phyloP scores from a whole-genome alignment of 2,113 vertebrate genomes.

The Hemicordylus capensis region DNA sequence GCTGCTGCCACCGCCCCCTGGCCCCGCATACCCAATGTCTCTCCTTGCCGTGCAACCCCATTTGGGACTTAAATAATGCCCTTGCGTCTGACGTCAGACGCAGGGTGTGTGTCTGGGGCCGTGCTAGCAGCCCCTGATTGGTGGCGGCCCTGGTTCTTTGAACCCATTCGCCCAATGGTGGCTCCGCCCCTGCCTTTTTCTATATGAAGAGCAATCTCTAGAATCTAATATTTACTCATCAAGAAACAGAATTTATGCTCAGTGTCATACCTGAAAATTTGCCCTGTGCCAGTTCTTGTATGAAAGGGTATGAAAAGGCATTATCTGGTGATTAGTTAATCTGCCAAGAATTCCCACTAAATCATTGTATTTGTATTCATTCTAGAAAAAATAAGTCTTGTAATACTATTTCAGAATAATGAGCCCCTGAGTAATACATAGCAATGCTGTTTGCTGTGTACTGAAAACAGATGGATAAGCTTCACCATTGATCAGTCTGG shows the following conservation, averaged over 20 bases:
- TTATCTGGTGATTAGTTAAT: conserved; percentile 2
- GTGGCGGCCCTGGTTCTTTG: no score
- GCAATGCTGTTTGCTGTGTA: not conserved
- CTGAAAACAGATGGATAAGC: not conserved
- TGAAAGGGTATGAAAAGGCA: not conserved
- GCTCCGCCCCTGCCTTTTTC: not conserved
- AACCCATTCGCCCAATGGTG: no score
- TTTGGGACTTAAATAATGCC: no score
- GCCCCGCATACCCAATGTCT: no score
- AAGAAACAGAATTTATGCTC: not conserved
- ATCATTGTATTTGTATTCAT: not conserved
- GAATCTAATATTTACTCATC: not conserved
- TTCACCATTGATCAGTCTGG: not conserved
- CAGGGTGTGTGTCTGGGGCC: no score
- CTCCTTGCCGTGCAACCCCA: no score
- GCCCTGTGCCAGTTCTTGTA: not conserved
- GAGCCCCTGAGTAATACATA: not conserved
- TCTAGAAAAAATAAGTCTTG: not conserved
- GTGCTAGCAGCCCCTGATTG: no score
- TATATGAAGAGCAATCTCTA: not conserved
- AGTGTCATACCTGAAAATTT: not conserved
- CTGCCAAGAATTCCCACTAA: not conserved
- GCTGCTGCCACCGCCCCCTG: no score
- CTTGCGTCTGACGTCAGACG: no score
- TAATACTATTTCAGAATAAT: not conserved